Conservation (phyloP, 1,140 invertebrate species). For the Orchestia grillus region DNA sequence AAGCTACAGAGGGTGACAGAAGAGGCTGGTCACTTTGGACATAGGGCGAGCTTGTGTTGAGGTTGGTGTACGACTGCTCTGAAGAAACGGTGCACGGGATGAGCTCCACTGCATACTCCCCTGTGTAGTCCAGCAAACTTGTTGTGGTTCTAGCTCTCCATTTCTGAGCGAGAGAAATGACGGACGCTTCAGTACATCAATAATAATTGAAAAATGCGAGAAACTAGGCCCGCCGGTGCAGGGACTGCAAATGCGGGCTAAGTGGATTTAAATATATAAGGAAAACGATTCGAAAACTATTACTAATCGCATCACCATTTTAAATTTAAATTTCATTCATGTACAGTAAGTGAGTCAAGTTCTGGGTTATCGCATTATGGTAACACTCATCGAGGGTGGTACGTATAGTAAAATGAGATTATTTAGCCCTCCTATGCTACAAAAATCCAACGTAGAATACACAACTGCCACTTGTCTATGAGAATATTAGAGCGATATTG, state of each 20-base stretch:
- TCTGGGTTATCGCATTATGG: no score
- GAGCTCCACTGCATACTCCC: conserved; percentile 72
- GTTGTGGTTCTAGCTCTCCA: conserved; percentile 73
- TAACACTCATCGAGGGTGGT: no score
- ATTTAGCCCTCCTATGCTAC: no score
- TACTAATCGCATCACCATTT: no score
- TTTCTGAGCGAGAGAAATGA: conserved; percentile 60
- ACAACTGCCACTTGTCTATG: no score
- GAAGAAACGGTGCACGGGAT: conserved; percentile 72
- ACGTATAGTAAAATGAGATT: no score
- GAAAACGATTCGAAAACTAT: not conserved
- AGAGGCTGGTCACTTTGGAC: conserved; percentile 30
- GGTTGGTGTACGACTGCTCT: conserved; percentile 69
- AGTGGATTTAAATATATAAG: not conserved
- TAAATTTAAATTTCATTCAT: not conserved
- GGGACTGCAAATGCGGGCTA: no score
- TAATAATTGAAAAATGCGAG: not conserved
- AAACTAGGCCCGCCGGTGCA: not conserved
- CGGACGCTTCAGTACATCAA: not conserved
- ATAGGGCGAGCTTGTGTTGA: conserved; percentile 57
- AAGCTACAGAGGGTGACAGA: not conserved
- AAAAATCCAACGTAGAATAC: no score
- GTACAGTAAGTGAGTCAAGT: no score
- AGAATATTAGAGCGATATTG: no score
- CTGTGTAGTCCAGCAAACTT: conserved; percentile 72